phyloP scores from a whole-genome alignment of 1,140 invertebrate genomes.

The Archivesica marissinica region DNA sequence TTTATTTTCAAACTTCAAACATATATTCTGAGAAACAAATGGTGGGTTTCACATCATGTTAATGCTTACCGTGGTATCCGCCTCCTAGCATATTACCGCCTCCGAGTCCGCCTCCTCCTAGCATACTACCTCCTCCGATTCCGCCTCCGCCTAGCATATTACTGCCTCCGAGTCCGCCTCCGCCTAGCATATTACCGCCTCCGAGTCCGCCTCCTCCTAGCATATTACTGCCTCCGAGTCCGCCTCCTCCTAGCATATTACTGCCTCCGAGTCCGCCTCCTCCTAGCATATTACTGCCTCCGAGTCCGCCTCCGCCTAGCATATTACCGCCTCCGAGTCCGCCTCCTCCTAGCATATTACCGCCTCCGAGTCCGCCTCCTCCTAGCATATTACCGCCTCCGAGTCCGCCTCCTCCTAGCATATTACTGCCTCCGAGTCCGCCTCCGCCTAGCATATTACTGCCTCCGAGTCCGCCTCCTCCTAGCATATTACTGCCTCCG shows the following conservation, averaged over 20 bases:
- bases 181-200: conserved; percentile 4
- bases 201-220: not conserved
- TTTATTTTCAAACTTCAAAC: too few relatives aligned
- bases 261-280: conserved; percentile 7
- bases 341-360: too few relatives aligned
- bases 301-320: not conserved
- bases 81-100: too few relatives aligned
- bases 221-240: not conserved
- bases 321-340: not conserved
- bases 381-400: conserved; percentile 5
- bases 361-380: conserved; percentile 12
- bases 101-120: not conserved
- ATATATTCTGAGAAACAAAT: too few relatives aligned
- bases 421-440: not conserved
- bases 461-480: too few relatives aligned
- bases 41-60: too few relatives aligned
- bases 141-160: too few relatives aligned
- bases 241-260: too few relatives aligned
- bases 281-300: conserved; percentile 4
- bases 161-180: not conserved
- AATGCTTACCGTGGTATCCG: too few relatives aligned
- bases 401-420: not conserved
- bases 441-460: not conserved
- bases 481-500: too few relatives aligned
- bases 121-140: not conserved